Percentiles rank a stretch among this genome's conserved stretches.
Evolutionary conservation across 1,140 invertebrate species (phyloP).

Genomic region (Microplitis demolitor): DNA sequence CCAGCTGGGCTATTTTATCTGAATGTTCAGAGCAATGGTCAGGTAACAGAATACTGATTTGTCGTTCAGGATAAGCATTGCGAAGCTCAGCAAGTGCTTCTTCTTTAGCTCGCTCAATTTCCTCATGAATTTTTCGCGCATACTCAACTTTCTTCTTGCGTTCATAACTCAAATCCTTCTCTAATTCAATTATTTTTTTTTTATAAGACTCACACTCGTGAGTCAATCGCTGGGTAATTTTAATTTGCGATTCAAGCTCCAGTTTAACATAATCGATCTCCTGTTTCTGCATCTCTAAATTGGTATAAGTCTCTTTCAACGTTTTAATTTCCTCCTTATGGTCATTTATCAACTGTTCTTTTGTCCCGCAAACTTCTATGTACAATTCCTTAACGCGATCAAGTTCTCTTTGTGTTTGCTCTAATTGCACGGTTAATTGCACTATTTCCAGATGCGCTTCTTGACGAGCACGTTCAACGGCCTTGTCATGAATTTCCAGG

Average conservation of each 20-base stretch:
- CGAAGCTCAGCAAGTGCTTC: slow-evolving; percentile 51
- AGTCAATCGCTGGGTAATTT: slow-evolving; percentile 41
- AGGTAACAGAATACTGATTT: slow-evolving; percentile 48
- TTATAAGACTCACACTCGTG: slow-evolving; percentile 46
- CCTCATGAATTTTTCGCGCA: slow-evolving; percentile 47
- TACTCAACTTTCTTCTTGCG: slow-evolving; percentile 47
- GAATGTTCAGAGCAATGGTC: slow-evolving; percentile 54
- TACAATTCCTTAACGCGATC: slow-evolving; percentile 56
- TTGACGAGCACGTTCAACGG: slow-evolving; percentile 48
- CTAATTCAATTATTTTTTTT: slow-evolving; percentile 49
- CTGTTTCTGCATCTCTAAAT: slow-evolving; percentile 38
- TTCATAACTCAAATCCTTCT: slow-evolving; percentile 49
- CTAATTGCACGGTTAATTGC: slow-evolving; percentile 54
- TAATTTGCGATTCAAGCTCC: slow-evolving; percentile 45
- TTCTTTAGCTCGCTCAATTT: slow-evolving; percentile 56
- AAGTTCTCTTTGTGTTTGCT: slow-evolving; percentile 55
- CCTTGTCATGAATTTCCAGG: slow-evolving; percentile 53
- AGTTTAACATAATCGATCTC: slow-evolving; percentile 41
- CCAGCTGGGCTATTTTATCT: slow-evolving; percentile 52
- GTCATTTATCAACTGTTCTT: slow-evolving; percentile 47
- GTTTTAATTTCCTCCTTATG: slow-evolving; percentile 50
- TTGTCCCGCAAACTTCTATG: slow-evolving; percentile 55
- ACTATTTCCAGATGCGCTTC: slow-evolving; percentile 50
- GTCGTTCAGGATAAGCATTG: slow-evolving; percentile 48
- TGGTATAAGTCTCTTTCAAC: slow-evolving; percentile 46